Conservation (phyloP, 2,888 invertebrate species). For the Dicycla oo region DNA sequence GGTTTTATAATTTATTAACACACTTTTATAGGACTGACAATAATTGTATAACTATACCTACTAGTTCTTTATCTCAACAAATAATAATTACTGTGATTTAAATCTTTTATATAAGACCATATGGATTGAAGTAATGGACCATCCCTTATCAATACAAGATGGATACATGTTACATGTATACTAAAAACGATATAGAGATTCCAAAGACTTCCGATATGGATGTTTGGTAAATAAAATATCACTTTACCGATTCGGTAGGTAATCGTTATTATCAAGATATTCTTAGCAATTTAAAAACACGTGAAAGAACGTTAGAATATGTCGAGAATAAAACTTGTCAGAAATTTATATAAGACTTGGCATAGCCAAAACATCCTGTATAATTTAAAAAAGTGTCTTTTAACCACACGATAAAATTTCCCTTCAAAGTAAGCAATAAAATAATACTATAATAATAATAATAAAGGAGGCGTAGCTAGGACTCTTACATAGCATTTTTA, state of each 20-base stretch:
- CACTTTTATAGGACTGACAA: not conserved
- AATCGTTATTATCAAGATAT: not conserved
- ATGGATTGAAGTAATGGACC: conserved; percentile 3
- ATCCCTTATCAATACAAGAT: conserved; percentile 8
- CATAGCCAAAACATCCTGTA: not conserved
- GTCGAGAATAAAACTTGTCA: not conserved
- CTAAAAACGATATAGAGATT: conserved; percentile 38
- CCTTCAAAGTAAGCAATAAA: conserved; percentile 16
- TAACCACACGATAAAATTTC: conserved; percentile 27
- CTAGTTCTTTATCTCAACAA: conserved; percentile 17
- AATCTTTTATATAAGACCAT: conserved; percentile 7
- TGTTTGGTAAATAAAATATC: conserved; percentile 2
- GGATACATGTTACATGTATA: conserved; percentile 22
- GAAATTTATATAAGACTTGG: not conserved
- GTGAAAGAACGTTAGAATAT: not conserved
- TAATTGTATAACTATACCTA: not conserved
- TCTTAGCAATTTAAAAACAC: not conserved
- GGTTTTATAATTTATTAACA: conserved; percentile 3
- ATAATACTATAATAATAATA: conserved; percentile 36
- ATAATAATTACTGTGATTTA: conserved; percentile 2
- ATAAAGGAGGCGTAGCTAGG: conserved; percentile 28
- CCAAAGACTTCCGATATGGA: conserved; percentile 4
- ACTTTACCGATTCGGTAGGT: not conserved
- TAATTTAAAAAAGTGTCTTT: not conserved
- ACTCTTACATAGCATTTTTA: not conserved